A percentile compares a stretch with the other conserved stretches of the same genome.
Evolutionary conservation across 2,113 vertebrate species (phyloP).

Genomic region (Pseudorasbora parva): DNA sequence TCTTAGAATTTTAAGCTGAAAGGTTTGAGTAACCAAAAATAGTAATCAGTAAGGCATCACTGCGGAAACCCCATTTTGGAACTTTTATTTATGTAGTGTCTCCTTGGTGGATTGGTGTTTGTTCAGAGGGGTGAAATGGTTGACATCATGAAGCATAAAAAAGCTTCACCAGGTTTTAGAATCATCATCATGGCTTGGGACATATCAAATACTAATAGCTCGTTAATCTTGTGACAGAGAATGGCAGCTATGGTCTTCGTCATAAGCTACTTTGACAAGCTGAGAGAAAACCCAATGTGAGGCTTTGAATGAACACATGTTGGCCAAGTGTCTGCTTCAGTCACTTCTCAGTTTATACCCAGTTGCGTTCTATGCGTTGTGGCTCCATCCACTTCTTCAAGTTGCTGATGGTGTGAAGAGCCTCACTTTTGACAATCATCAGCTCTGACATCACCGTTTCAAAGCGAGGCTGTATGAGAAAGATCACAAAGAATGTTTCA

Average conservation of each 20-base stretch:
- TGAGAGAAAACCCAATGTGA: slow-evolving; percentile 56
- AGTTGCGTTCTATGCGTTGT: slow-evolving; percentile 70
- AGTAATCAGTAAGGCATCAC: too few relatives aligned
- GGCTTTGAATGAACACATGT: slow-evolving; percentile 58
- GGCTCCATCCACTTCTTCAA: slow-evolving; percentile 79
- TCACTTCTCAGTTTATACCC: slow-evolving; percentile 63
- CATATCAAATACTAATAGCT: not conserved
- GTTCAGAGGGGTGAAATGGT: not conserved
- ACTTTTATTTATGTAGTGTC: not conserved
- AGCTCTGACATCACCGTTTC: slow-evolving; percentile 77
- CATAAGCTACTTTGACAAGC: slow-evolving; percentile 69
- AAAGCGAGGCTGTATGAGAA: slow-evolving; percentile 71
- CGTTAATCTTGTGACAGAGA: not conserved
- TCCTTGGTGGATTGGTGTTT: not conserved
- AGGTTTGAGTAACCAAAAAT: too few relatives aligned
- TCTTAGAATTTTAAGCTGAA: too few relatives aligned
- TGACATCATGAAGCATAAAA: slow-evolving; percentile 1
- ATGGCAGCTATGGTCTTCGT: not conserved
- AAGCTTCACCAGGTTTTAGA: not conserved
- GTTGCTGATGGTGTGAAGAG: slow-evolving; percentile 73
- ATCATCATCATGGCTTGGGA: slow-evolving; percentile 12
- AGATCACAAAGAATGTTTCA: not conserved
- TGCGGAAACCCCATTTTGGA: too few relatives aligned
- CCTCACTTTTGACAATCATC: slow-evolving; percentile 76
- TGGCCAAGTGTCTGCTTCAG: not conserved